Evolutionary conservation across 2,888 invertebrate species (phyloP).

Genomic region (Acleris holmiana): DNA sequence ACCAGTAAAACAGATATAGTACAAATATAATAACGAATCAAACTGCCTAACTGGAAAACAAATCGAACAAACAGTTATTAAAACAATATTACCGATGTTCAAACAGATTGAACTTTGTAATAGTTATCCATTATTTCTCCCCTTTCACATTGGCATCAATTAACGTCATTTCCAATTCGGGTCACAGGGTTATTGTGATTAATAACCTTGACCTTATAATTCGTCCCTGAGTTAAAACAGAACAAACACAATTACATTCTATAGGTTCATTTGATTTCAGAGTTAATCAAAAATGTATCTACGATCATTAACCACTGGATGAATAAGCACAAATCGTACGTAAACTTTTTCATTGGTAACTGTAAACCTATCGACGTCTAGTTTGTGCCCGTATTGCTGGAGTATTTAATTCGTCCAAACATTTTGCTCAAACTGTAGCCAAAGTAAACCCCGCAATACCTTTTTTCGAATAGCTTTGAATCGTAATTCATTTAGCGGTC

Average conservation of each 20-base stretch:
- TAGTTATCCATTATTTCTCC: slow-evolving; percentile 33
- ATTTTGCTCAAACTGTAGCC: slow-evolving; percentile 26
- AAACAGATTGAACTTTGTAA: slow-evolving; percentile 33
- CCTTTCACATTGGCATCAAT: slow-evolving; percentile 28
- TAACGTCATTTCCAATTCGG: slow-evolving; percentile 31
- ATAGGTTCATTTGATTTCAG: slow-evolving; percentile 27
- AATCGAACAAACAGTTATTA: not conserved
- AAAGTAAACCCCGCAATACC: slow-evolving; percentile 25
- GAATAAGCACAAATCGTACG: too few species aligned
- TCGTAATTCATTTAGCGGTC: slow-evolving; percentile 36
- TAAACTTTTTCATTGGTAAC: not conserved
- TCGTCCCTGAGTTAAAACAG: slow-evolving; percentile 15
- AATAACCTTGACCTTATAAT: slow-evolving; percentile 35
- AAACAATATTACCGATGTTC: slow-evolving; percentile 8
- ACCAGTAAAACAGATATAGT: not conserved
- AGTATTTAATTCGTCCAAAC: slow-evolving; percentile 16
- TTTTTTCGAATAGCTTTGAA: slow-evolving; percentile 33
- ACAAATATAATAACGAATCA: not conserved
- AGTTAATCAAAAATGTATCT: slow-evolving; percentile 15
- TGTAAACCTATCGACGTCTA: not conserved
- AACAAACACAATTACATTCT: slow-evolving; percentile 25
- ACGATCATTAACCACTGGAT: not conserved
- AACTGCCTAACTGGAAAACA: not conserved
- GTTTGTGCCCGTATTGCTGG: slow-evolving; percentile 1
- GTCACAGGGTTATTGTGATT: slow-evolving; percentile 33